Conservation (phyloP, 2,888 invertebrate species). For the Teleiodes luculella region DNA sequence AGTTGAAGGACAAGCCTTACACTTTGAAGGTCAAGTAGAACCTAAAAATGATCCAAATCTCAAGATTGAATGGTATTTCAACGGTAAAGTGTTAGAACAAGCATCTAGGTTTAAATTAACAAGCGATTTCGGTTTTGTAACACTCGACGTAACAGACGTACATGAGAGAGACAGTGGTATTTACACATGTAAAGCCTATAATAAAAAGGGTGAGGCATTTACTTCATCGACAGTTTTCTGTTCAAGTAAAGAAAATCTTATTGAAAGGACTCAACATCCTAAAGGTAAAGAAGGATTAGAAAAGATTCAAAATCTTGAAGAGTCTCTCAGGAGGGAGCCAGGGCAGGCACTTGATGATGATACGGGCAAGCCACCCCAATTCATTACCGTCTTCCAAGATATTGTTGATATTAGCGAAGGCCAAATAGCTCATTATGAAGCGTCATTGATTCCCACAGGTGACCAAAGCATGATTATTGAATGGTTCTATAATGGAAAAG, state of each 20-base stretch:
- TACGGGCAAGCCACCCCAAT: slow-evolving; percentile 90
- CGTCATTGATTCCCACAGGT: slow-evolving; percentile 94
- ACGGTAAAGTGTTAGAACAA: slow-evolving; percentile 91
- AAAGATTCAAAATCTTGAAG: slow-evolving; percentile 94
- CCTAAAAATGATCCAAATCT: slow-evolving; percentile 95
- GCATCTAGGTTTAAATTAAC: slow-evolving; percentile 94
- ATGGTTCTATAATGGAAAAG: slow-evolving; percentile 97
- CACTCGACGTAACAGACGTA: slow-evolving; percentile 93
- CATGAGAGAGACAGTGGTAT: slow-evolving; percentile 96
- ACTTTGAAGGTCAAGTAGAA: slow-evolving; percentile 96
- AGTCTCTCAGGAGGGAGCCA: slow-evolving; percentile 86
- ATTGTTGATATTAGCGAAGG: slow-evolving; percentile 93
- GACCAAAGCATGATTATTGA: slow-evolving; percentile 96
- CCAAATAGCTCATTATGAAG: slow-evolving; percentile 98
- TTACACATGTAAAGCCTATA: slow-evolving; percentile 94
- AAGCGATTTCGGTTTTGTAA: slow-evolving; percentile 97
- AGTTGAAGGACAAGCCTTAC: slow-evolving; percentile 90
- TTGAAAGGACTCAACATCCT: slow-evolving; percentile 94
- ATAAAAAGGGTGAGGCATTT: slow-evolving; percentile 93
- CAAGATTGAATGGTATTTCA: slow-evolving; percentile 96
- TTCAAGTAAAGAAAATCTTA: slow-evolving; percentile 87
- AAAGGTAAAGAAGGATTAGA: slow-evolving; percentile 96
- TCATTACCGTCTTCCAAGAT: slow-evolving; percentile 91
- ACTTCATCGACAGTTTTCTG: slow-evolving; percentile 94
- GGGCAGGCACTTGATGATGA: slow-evolving; percentile 84